Evolutionary conservation across 2,113 vertebrate species (phyloP), one percentile per base, ranked within the genome.

Genomic region (Tamias sibiricus): DNA sequence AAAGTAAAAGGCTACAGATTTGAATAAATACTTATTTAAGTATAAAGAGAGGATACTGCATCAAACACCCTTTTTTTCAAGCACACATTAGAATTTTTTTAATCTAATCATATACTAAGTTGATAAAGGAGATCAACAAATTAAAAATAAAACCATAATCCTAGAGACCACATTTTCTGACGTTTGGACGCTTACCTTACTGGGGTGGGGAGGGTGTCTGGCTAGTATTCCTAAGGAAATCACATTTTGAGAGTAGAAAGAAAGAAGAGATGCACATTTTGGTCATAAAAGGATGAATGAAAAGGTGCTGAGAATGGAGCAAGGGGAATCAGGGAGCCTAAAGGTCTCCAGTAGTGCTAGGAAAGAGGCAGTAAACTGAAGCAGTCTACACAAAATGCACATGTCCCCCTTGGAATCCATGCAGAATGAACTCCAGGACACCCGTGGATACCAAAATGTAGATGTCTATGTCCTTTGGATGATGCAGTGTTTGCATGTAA

Each of bases 51-150:
- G 12, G 54, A 68, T 17, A 47, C 20, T 49, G 35, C 16, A 68
- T 47, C 12, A 90, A 35, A 87, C 8, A 72, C 3, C 22, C 28
- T 72, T 72, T 32, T 54, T 64, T 92, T 68, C 37, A 80, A 82
- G 40, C 47, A 77, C 19, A 57, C 9, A n/a, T 2, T 54, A 83
- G 80, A 47, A 85, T 28, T 28, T 40, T 49, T 71, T 72, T 24
- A 3, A 40, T 20, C 82, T 72, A 86, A 74, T 6, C 75, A 54
- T 37, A 19, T 1, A 59, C 35, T 52, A 87, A 47, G 13, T 82
- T 83, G n/a, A 83, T 40, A 90, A 72, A 72, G 30, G 35, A 68
- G 22, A 84, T 84, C n/a, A 75, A 62, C 22, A 96, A 80, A 86
- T 94, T 72, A 44, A 89, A 85, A 37, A 57, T 64, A 26, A 6